These are phyloP conservation scores for Biston stratarius DNA, from an alignment of 2,888 invertebrate species.

Conservation along the genomic window DNA sequence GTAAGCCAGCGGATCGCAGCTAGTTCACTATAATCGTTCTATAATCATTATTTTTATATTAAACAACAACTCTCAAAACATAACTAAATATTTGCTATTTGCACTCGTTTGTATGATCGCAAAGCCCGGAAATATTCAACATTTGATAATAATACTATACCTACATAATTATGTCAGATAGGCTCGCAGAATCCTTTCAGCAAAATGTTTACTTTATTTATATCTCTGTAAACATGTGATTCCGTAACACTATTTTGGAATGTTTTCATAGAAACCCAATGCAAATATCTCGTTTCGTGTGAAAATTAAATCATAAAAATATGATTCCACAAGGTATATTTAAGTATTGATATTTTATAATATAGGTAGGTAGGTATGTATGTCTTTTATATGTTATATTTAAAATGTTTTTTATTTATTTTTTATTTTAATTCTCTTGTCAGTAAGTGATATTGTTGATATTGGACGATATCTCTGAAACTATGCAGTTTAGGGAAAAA, in stretches of 20 bases:
- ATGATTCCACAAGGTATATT: too few relatives aligned
- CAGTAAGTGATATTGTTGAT: too few relatives aligned
- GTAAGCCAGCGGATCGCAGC: too few relatives aligned
- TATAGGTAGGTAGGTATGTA: too few relatives aligned
- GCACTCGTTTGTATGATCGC: not conserved
- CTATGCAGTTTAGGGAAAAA: too few relatives aligned
- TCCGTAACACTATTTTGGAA: not conserved
- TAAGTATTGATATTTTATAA: too few relatives aligned
- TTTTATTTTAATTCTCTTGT: too few relatives aligned
- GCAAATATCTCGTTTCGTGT: constrained; percentile 11
- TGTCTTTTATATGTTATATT: too few relatives aligned
- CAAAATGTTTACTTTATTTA: constrained; percentile 5
- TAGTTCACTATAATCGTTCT: too few relatives aligned
- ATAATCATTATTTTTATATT: not conserved
- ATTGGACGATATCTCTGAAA: too few relatives aligned
- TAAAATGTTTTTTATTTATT: too few relatives aligned
- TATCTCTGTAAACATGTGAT: constrained; percentile 12
- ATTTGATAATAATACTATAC: not conserved
- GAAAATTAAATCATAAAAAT: constrained; percentile 1
- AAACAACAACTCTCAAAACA: not conserved
- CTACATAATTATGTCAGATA: constrained; percentile 6
- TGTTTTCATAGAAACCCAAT: not conserved
- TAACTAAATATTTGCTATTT: not conserved
- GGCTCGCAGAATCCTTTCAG: constrained; percentile 2
- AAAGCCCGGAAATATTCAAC: constrained; percentile 15